Percentiles rank a stretch among this genome's conserved stretches.
These are phyloP conservation scores for Zaprionus capensis DNA, from an alignment of 1,140 invertebrate species.

Conservation along the genomic window DNA sequence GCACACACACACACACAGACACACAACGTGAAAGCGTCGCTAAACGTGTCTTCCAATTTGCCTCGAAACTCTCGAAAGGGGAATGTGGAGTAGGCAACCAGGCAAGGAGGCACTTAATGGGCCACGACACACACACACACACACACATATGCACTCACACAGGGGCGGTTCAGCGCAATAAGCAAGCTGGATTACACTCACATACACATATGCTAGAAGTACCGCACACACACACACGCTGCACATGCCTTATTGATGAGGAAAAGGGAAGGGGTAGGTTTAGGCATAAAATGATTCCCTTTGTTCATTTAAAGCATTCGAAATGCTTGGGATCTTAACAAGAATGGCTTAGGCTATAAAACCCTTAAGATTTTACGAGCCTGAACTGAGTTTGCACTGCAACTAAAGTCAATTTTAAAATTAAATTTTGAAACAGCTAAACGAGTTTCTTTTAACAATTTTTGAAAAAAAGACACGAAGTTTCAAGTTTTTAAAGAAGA, in stretches of 20 bases:
- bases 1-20: not conserved
- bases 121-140: constrained; percentile 28
- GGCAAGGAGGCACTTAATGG: constrained; percentile 48
- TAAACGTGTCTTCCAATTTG: constrained; percentile 73
- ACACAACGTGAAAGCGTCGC: constrained; percentile 64
- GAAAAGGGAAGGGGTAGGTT: not conserved
- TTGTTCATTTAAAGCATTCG: constrained; percentile 6
- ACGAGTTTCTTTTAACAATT: not conserved
- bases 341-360: not conserved
- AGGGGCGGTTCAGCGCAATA: constrained; percentile 26
- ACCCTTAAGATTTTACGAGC: not conserved
- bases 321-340: constrained; percentile 1
- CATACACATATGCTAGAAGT: constrained; percentile 40
- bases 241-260: constrained; percentile 73
- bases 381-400: not conserved
- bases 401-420: not conserved
- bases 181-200: constrained; percentile 36
- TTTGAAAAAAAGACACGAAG: not conserved
- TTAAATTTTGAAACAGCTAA: not conserved
- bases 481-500: not conserved
- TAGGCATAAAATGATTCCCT: not conserved
- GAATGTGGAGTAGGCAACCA: constrained; percentile 28
- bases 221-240: constrained; percentile 14
- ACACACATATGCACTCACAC: not conserved
- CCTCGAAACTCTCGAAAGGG: constrained; percentile 14